These are phyloP conservation scores for Ramphastos sulfuratus DNA, from an alignment of 2,113 vertebrate genomes.

Conservation along the genomic window DNA sequence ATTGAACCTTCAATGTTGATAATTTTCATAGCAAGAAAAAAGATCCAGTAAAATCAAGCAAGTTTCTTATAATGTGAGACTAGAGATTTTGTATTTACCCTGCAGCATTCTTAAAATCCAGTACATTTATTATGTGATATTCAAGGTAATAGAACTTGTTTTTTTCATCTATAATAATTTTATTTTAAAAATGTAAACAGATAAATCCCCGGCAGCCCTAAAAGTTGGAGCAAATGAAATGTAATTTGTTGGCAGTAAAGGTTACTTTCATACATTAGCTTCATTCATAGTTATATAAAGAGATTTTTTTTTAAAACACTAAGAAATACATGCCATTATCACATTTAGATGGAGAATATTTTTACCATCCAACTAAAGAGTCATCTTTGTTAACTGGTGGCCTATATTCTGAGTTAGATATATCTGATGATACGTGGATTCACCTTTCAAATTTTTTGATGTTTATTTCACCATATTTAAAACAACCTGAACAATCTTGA, in stretches of 20 bases:
- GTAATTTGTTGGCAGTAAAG: neutral
- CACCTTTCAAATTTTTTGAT: neutral
- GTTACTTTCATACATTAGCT: neutral
- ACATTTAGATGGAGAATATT: neutral
- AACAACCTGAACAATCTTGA: neutral
- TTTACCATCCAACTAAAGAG: neutral
- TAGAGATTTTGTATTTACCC: neutral
- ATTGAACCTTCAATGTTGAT: neutral
- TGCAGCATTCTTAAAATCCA: constrained; percentile 1
- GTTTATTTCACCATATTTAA: neutral
- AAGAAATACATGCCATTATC: neutral
- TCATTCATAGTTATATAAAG: neutral
- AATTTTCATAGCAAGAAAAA: constrained; percentile 30
- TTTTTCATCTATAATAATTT: neutral
- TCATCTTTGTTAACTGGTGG: neutral
- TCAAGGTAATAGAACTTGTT: neutral
- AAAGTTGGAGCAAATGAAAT: neutral
- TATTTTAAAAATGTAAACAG: neutral
- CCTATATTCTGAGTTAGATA: neutral
- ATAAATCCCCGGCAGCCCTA: neutral
- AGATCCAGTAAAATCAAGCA: neutral
- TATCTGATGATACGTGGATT: neutral
- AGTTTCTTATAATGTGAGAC: neutral
- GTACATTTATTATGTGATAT: neutral
- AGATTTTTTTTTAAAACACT: neutral